These are phyloP conservation scores for Drosophila truncata DNA, from an alignment of 1,140 invertebrate genomes.

Conservation along the genomic window DNA sequence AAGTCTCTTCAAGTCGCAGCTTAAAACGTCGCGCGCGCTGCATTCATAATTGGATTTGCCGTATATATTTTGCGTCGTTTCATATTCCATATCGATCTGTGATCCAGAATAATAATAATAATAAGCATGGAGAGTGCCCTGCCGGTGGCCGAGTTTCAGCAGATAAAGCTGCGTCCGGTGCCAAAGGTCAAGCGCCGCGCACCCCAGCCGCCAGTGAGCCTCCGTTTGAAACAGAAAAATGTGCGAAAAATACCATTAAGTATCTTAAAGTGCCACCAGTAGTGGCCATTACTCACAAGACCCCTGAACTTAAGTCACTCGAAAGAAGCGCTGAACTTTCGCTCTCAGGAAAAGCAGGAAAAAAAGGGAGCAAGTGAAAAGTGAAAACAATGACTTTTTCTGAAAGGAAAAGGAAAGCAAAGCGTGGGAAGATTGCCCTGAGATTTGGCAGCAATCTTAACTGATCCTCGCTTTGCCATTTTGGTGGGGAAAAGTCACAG, in stretches of 20 bases:
- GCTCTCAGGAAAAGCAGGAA: constrained; percentile 4
- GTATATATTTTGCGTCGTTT: constrained; percentile 50
- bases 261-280: constrained; percentile 10
- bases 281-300: constrained; percentile 1
- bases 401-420: constrained; percentile 19
- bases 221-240: constrained; percentile 61
- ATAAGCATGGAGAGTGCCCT: constrained; percentile 62
- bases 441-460: constrained; percentile 11
- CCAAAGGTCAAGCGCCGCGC: constrained; percentile 77
- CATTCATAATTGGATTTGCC: constrained; percentile 78
- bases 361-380: constrained; percentile 28
- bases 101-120: constrained; percentile 2
- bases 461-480: constrained; percentile 12
- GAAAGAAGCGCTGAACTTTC: constrained; percentile 29
- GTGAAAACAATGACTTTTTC: constrained; percentile 35
- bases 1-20: constrained; percentile 34
- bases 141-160: constrained; percentile 78
- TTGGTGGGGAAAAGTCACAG: background rate
- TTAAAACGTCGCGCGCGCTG: constrained; percentile 20
- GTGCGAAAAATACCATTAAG: constrained; percentile 52
- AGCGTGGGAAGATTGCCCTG: constrained; percentile 35
- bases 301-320: constrained; percentile 1
- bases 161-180: constrained; percentile 78
- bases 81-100: constrained; percentile 49
- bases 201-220: constrained; percentile 65